Base-by-base conservation (phyloP, 2,113 vertebrate species). In the Odobenus rosmarus region DNA sequence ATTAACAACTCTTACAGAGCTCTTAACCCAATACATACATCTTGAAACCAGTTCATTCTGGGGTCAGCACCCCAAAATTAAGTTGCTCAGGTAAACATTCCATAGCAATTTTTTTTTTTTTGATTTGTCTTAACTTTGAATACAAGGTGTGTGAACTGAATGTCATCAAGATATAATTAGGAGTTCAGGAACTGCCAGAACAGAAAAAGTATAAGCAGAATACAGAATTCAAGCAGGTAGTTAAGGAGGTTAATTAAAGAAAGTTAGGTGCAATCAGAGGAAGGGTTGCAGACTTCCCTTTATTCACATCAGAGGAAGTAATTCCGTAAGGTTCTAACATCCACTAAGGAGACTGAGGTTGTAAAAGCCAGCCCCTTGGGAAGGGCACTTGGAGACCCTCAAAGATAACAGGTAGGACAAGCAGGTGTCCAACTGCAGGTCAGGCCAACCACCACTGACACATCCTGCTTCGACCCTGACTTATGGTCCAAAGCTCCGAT, bases 101-200 rank as follows among this genome's bases (percentile, higher is more conserved):
- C 62, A 83, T 16, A 33, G 61, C 49, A 39, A 79, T 55, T 62
- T 67, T 51, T 55, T 53, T 76, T 31, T 57, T 53, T 51, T 77
- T 31, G 15, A 2, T 31, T 53, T 83, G 87, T 51, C 76, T 88
- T 95, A 90, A 88, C 18, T 96, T 64, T 88, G n/a, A 61, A 94
- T 39, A 95, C 16, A 94, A 53, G 71, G 28, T 67, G 14, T 86
- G 18, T 36, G 26, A 90, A 53, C 1, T 64, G 42, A 62, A 74
- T 71, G 31, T 55, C n/a, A 88, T 88, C 49, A 51, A 74, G 93
- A 91, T 69, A 74, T 31, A 84, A 85, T 42, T 88, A 85, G 36
- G 39, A 61, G 1, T 82, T 71, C 36, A 89, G 4, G 33, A 85
- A 69, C 3, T 77, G 59, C 14, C 80, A 93, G 26, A 91, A 39